Evolutionary conservation across 2,797 vertebrate genomes (phyloP).

Genomic region (Leptatherina wallacei): DNA sequence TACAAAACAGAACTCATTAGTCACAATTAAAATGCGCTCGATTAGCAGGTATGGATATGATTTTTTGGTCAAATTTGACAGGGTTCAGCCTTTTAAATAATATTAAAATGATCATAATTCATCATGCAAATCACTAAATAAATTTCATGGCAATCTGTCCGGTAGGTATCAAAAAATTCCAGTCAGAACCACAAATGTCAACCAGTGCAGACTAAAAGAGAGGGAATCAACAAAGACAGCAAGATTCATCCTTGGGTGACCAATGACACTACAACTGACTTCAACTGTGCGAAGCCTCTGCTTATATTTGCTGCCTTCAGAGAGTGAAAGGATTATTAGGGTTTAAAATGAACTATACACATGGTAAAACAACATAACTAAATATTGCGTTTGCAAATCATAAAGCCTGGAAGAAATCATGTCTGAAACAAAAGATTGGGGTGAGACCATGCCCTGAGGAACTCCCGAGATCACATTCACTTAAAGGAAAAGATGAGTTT

Average conservation of each 20-base stretch:
- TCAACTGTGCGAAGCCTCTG: background rate
- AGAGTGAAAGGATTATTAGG: background rate
- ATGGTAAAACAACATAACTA: constrained; percentile 3
- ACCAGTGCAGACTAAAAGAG: background rate
- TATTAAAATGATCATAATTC: background rate
- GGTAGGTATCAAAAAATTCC: background rate
- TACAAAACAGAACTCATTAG: background rate
- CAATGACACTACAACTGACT: background rate
- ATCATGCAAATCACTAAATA: background rate
- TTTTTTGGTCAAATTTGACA: background rate
- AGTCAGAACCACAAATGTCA: background rate
- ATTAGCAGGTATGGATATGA: background rate
- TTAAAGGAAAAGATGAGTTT: constrained; percentile 32
- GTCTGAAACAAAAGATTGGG: constrained; percentile 7
- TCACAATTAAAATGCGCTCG: background rate
- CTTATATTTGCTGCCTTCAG: background rate
- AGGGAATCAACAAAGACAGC: background rate
- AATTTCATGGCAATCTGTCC: constrained; percentile 1
- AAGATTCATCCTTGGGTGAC: background rate
- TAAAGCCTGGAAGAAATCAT: background rate
- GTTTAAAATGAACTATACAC: background rate
- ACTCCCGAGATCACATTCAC: constrained; percentile 26
- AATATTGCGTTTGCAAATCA: constrained; percentile 20
- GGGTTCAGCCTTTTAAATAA: background rate
- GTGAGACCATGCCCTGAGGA: constrained; percentile 24